Conservation (phyloP, 2,797 vertebrate genomes). For the Aphelocoma californica region DNA sequence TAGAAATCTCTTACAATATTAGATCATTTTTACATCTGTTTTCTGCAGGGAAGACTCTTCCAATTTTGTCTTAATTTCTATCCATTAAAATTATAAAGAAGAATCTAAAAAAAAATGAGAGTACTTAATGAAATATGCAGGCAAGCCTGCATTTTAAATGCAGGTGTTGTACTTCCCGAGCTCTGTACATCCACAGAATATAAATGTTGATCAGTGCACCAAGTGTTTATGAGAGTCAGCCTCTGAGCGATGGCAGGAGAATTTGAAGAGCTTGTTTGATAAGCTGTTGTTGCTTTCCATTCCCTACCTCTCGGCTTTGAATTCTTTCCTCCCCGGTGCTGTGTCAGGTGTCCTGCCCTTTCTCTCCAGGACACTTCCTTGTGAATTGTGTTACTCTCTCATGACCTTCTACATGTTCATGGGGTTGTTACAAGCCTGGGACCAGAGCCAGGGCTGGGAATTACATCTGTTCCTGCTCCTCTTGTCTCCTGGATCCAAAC, state of each 20-base stretch:
- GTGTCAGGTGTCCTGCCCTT: background rate
- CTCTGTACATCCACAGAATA: background rate
- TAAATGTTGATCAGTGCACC: background rate
- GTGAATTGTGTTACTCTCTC: fast-evolving
- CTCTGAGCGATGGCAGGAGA: background rate
- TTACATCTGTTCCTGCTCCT: background rate
- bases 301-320: background rate
- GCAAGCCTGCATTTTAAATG: background rate
- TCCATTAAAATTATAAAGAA: background rate
- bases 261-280: background rate
- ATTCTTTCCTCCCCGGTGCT: background rate
- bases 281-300: background rate
- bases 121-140: background rate
- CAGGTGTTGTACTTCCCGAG: background rate
- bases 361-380: background rate
- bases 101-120: background rate
- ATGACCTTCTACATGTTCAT: fast-evolving
- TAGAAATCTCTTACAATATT: slow-evolving; percentile 4
- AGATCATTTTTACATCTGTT: slow-evolving; percentile 25
- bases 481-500: background rate
- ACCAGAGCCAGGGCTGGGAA: background rate
- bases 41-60: background rate
- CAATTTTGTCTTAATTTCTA: slow-evolving; percentile 21
- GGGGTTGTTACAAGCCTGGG: background rate
- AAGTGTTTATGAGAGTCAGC: background rate